Evolutionary conservation across 2,888 invertebrate genomes (phyloP).

Genomic region (Sesamia inferens): DNA sequence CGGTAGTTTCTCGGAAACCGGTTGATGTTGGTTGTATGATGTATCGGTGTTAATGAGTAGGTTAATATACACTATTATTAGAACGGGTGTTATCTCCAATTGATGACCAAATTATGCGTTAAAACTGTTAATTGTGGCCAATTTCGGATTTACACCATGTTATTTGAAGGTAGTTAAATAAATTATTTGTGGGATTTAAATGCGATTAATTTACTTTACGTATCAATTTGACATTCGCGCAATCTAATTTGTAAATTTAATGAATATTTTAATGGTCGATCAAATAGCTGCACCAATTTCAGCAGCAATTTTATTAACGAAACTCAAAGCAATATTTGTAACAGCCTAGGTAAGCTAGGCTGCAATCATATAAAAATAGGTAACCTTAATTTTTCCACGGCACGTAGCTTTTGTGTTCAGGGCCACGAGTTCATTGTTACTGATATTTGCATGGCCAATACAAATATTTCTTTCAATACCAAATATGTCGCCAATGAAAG

Average conservation of each 20-base stretch:
- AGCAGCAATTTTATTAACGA: not conserved
- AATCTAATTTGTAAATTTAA: constrained; percentile 16
- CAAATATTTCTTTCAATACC: constrained; percentile 38
- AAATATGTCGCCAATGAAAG: constrained; percentile 19
- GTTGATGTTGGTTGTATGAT: constrained; percentile 50
- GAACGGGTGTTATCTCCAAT: constrained; percentile 26
- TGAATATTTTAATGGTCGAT: constrained; percentile 1
- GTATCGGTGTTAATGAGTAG: constrained; percentile 53
- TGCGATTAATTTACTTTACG: constrained; percentile 26
- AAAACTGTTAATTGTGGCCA: constrained; percentile 37
- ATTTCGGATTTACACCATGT: constrained; percentile 21
- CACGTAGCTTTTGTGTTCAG: constrained; percentile 45
- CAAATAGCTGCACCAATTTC: constrained; percentile 8
- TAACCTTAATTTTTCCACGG: constrained; percentile 44
- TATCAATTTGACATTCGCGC: not conserved
- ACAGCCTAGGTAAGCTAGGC: not conserved
- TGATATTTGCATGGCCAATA: constrained; percentile 39
- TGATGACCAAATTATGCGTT: constrained; percentile 27
- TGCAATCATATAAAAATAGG: constrained; percentile 44
- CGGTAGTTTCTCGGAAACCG: constrained; percentile 61
- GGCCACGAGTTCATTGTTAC: constrained; percentile 45
- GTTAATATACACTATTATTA: constrained; percentile 52
- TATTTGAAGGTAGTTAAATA: constrained; percentile 21
- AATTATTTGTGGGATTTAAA: constrained; percentile 31
- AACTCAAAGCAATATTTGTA: constrained; percentile 15